Conservation (phyloP, 2,797 vertebrate genomes). For the Pangasius larnaudii region DNA sequence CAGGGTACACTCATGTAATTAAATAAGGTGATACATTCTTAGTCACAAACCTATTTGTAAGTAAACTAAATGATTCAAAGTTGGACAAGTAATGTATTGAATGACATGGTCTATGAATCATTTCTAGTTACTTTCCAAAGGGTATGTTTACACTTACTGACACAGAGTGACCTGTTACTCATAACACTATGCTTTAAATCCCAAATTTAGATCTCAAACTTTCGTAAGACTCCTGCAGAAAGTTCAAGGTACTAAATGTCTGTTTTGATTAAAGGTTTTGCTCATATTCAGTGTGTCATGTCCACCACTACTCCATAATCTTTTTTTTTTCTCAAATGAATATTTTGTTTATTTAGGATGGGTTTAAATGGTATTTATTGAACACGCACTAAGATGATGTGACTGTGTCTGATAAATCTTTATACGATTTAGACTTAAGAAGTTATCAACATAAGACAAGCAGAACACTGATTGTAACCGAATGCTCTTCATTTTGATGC, state of each 20-base stretch:
- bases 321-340: background rate
- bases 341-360: background rate
- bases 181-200: conserved; percentile 17
- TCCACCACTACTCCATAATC: background rate
- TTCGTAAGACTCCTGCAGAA: background rate
- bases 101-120: conserved; percentile 9
- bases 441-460: background rate
- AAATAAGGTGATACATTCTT: conserved; percentile 12
- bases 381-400: background rate
- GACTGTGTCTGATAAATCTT: background rate
- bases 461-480: background rate
- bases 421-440: background rate
- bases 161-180: conserved; percentile 28
- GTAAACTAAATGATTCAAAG: conserved; percentile 15
- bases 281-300: background rate
- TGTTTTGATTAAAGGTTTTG: background rate
- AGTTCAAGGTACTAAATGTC: background rate
- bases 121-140: conserved; percentile 26
- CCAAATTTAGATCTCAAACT: conserved; percentile 5
- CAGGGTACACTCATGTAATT: background rate
- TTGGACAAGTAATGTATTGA: conserved; percentile 10
- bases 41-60: conserved; percentile 27
- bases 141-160: conserved; percentile 31
- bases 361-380: background rate
- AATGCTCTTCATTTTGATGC: conserved; percentile 1